Base-by-base conservation (phyloP, 2,113 vertebrate species). In the Paratilapia polleni region DNA sequence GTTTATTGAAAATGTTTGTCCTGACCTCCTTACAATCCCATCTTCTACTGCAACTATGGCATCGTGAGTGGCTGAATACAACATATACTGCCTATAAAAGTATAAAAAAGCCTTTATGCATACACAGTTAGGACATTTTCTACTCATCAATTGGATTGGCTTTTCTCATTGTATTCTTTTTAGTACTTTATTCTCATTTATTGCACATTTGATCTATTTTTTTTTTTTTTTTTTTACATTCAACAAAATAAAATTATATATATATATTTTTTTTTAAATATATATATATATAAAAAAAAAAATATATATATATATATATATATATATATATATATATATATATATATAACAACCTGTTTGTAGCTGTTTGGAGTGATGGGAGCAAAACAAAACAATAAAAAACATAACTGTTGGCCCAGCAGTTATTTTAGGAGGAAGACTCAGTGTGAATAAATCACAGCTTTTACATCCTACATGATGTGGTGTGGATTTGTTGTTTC, bases 1-100 rank as follows among this genome's bases (percentile, higher is more conserved):
- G 17, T 84, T 68, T 78, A 36, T 38, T 56, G 11, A 60, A 12
- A 41, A 68, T 52, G 62, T 80, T 87, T 86, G 38, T 73, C 80
- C 56, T 5, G 2, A 19, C 31, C 41, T 24, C 2, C 7, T 59
- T 2, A 61, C 11, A 38, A 8, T 56, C 38, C 22, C 8, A 47
- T 36, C 15, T 4, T n/a, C 4, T 4, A 0, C 31, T 73, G 2
- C 52, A 47, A 47, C 68, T n/a, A 47, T 54, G 47, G 24, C 54
- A 56, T 20, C 43, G 28, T 2, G 26, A 6, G 47, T 13, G 15
- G 2, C 6, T 60, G 10, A 36, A 49, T 20, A 43, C 54, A 68
- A 54, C 77, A 22, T 14, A 1, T 20, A n/a, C 52, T 54, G 19
- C 19, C 52, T 20, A 8, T 20, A 15, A 54, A 54, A 70, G 19